Evolutionary conservation across 2,888 invertebrate genomes (phyloP).

Genomic region (Adela reaumurella): DNA sequence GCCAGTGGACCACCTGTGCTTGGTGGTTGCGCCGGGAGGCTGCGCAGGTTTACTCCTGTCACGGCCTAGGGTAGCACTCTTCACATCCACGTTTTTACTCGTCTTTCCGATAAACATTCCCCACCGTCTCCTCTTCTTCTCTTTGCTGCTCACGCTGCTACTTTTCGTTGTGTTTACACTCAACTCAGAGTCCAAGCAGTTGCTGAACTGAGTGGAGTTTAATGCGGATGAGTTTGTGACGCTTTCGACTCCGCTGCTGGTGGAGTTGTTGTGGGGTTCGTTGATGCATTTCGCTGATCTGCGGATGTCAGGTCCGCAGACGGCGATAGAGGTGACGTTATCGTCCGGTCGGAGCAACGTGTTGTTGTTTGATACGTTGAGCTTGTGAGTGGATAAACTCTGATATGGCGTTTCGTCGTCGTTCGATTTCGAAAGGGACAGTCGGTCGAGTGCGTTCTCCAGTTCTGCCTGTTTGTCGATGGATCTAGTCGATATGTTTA

Average conservation of each 20-base stretch:
- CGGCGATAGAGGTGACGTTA: slow-evolving; percentile 36
- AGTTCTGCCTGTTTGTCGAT: slow-evolving; percentile 25
- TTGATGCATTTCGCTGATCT: slow-evolving; percentile 7
- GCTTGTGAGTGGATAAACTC: slow-evolving; percentile 35
- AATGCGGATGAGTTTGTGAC: slow-evolving; percentile 25
- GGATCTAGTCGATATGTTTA: slow-evolving; percentile 23
- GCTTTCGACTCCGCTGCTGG: slow-evolving; percentile 20
- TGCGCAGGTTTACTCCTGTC: slow-evolving; percentile 53
- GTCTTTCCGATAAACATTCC: slow-evolving; percentile 66
- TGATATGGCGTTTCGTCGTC: slow-evolving; percentile 46
- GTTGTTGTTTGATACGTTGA: slow-evolving; percentile 27
- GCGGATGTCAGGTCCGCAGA: slow-evolving; percentile 22
- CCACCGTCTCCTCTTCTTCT: slow-evolving; percentile 64
- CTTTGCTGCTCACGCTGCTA: slow-evolving; percentile 39
- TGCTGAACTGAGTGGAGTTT: slow-evolving; percentile 28
- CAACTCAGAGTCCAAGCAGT: slow-evolving; percentile 26
- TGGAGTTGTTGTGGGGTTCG: slow-evolving; percentile 16
- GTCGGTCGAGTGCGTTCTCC: slow-evolving; percentile 28
- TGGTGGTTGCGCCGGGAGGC: slow-evolving; percentile 39
- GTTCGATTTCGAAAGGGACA: slow-evolving; percentile 23
- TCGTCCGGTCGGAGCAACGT: slow-evolving; percentile 29
- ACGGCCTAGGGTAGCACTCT: slow-evolving; percentile 67
- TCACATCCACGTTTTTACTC: slow-evolving; percentile 53
- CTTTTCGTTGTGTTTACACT: slow-evolving; percentile 19
- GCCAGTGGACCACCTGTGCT: slow-evolving; percentile 70